These are phyloP conservation scores for Sapayoa aenigma DNA, from an alignment of 2,113 vertebrate genomes.

Conservation along the genomic window DNA sequence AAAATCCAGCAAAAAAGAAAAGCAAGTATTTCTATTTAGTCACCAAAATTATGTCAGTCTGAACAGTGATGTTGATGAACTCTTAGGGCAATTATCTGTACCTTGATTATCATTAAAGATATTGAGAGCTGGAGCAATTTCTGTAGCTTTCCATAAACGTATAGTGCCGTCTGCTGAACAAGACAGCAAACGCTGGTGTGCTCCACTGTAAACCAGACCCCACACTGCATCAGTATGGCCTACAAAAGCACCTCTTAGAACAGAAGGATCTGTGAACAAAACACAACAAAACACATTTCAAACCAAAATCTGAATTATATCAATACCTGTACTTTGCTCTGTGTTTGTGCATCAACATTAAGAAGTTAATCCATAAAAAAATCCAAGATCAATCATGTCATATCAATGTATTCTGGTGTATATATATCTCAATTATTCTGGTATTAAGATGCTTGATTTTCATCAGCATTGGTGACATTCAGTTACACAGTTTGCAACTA, in stretches of 20 bases:
- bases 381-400: background rate
- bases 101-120: constrained; percentile 92
- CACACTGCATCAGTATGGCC: constrained; percentile 94
- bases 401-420: too few relatives aligned
- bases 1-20: background rate
- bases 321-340: background rate
- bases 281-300: background rate
- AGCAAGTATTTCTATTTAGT: background rate
- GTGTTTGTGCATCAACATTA: background rate
- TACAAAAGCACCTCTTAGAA: constrained; percentile 85
- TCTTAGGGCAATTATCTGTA: constrained; percentile 39
- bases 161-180: constrained; percentile 96
- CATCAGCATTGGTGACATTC: background rate
- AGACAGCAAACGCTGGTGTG: constrained; percentile 90
- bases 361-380: background rate
- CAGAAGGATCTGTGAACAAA: constrained; percentile 82
- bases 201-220: constrained; percentile 91
- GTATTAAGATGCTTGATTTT: background rate
- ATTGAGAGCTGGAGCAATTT: constrained; percentile 83
- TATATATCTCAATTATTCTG: background rate
- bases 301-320: background rate
- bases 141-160: constrained; percentile 88
- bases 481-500: background rate
- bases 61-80: background rate
- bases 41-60: background rate